A percentile compares a stretch with the other conserved stretches of the same genome.
Evolutionary conservation across 2,797 vertebrate species (phyloP).

Genomic region (Gymnothorax reevesii): DNA sequence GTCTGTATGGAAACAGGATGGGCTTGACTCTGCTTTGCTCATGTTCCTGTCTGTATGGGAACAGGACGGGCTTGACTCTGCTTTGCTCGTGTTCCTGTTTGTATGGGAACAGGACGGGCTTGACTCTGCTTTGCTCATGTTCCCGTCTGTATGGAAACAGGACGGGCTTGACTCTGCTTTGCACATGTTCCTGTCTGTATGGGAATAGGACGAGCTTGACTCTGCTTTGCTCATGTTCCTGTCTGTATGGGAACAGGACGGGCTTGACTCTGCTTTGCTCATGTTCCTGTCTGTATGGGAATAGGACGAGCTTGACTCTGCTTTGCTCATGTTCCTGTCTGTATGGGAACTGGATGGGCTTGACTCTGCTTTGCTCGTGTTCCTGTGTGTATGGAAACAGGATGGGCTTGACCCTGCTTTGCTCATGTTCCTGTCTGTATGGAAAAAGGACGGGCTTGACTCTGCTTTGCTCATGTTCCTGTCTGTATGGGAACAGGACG

Average conservation of each 20-base stretch:
- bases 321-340: too few species aligned
- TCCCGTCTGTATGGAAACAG: background rate
- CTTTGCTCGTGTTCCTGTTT: background rate
- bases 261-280: background rate
- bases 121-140: background rate
- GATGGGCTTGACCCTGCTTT: background rate
- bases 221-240: background rate
- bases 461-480: too few species aligned
- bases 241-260: background rate
- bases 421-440: background rate
- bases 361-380: background rate
- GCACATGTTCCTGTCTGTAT: too few species aligned
- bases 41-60: too few species aligned
- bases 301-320: background rate
- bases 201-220: background rate
- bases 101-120: background rate
- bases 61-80: background rate
- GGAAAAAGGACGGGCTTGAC: background rate
- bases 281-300: background rate
- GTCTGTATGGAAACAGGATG: background rate
- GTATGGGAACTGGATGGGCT: too few species aligned
- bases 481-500: background rate
- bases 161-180: too few species aligned
- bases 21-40: too few species aligned
- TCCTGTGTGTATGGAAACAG: background rate